phyloP scores from a whole-genome alignment of 2,113 vertebrate genomes.

The Athene cunicularia region DNA sequence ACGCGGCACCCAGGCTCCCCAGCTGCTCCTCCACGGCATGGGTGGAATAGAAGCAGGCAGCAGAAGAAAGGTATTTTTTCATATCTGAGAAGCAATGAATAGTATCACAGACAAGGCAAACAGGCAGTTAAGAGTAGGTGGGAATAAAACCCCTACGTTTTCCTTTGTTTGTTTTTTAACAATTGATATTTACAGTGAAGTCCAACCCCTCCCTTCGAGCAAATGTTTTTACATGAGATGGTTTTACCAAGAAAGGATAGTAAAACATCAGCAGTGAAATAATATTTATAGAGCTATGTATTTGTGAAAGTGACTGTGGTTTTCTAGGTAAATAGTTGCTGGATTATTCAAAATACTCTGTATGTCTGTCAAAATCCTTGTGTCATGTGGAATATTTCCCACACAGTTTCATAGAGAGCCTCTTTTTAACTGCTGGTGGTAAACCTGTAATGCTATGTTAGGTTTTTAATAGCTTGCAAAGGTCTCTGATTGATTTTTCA shows the following conservation, averaged over 20 bases:
- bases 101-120: neutral
- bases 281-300: neutral
- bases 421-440: constrained; percentile 21
- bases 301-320: neutral
- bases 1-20: neutral
- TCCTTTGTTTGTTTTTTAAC: neutral
- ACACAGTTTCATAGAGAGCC: neutral
- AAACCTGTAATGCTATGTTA: constrained; percentile 15
- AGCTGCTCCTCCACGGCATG: neutral
- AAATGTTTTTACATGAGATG: neutral
- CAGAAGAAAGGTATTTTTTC: neutral
- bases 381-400: neutral
- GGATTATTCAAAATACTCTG: neutral
- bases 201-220: neutral
- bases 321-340: constrained; percentile 19
- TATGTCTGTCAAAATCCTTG: neutral
- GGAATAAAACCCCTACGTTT: neutral
- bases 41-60: neutral
- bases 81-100: neutral
- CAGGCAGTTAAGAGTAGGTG: neutral
- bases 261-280: neutral
- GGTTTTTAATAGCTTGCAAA: constrained; percentile 35
- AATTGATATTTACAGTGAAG: neutral
- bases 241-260: neutral
- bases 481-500: constrained; percentile 50